Percentiles rank a stretch among this genome's conserved stretches.
Conservation (phyloP, 2,113 vertebrate species). For the Alethe castanea region DNA sequence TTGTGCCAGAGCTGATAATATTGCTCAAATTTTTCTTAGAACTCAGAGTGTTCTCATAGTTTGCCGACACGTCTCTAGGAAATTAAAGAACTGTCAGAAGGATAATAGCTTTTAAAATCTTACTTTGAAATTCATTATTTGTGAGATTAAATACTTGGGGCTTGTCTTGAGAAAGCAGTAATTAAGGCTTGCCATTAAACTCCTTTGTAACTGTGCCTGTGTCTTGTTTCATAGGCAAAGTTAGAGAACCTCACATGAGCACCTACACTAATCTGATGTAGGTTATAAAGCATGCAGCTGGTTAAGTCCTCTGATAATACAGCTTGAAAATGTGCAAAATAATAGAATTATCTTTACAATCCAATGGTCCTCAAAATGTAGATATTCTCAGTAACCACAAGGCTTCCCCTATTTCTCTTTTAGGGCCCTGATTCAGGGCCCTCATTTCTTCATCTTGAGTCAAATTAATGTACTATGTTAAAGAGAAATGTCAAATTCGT, state of each 20-base stretch:
- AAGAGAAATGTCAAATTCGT: neutral
- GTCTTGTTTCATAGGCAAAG: neutral
- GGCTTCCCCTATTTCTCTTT: neutral
- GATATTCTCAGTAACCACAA: neutral
- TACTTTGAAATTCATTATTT: neutral
- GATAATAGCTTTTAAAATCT: neutral
- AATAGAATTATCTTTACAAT: neutral
- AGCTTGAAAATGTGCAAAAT: neutral
- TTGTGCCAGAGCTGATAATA: neutral
- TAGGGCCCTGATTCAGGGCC: neutral
- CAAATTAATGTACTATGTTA: accelerated
- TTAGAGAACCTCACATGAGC: neutral
- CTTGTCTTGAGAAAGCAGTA: neutral
- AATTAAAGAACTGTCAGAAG: neutral
- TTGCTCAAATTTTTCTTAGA: neutral
- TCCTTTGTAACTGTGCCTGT: neutral
- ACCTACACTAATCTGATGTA: neutral
- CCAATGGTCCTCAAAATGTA: neutral
- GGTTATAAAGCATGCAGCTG: neutral
- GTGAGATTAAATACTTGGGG: neutral
- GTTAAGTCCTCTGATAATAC: neutral
- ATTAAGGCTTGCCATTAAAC: neutral
- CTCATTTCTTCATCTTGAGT: neutral
- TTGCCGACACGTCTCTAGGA: neutral
- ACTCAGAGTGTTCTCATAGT: neutral